phyloP scores from a whole-genome alignment of 2,113 vertebrate species.

The Redunca redunca region DNA sequence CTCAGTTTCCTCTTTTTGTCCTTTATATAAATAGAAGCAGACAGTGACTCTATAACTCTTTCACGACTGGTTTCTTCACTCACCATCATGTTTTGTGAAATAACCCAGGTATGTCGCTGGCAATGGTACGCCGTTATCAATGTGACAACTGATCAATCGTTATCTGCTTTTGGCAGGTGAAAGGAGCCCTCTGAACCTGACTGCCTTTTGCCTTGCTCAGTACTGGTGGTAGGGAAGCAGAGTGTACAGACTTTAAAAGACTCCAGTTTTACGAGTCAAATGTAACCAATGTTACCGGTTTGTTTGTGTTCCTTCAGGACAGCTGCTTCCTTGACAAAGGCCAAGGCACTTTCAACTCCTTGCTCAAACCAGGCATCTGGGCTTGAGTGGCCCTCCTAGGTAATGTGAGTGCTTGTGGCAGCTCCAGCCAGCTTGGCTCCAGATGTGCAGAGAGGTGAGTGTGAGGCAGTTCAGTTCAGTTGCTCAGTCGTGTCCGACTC shows the following conservation, averaged over 20 bases:
- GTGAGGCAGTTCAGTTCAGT: background rate
- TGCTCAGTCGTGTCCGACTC: background rate
- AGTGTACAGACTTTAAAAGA: background rate
- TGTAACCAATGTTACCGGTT: accelerated
- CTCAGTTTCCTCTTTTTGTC: background rate
- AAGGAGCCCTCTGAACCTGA: background rate
- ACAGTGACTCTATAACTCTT: background rate
- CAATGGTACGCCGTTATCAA: background rate
- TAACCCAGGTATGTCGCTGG: background rate
- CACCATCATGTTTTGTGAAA: background rate
- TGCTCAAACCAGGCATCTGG: background rate
- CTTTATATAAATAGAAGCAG: background rate
- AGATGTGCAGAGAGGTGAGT: background rate
- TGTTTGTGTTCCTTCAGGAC: background rate
- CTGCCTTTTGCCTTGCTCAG: background rate
- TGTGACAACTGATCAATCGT: accelerated
- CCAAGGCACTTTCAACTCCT: background rate
- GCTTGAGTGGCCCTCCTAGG: background rate
- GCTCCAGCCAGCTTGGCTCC: background rate
- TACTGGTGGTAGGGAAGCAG: background rate
- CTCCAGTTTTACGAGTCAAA: background rate
- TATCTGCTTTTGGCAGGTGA: background rate
- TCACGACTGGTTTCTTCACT: background rate
- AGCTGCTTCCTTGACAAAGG: background rate
- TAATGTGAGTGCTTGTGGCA: background rate